Evolutionary conservation across 1,140 invertebrate genomes (phyloP).

Genomic region (Mya arenaria): DNA sequence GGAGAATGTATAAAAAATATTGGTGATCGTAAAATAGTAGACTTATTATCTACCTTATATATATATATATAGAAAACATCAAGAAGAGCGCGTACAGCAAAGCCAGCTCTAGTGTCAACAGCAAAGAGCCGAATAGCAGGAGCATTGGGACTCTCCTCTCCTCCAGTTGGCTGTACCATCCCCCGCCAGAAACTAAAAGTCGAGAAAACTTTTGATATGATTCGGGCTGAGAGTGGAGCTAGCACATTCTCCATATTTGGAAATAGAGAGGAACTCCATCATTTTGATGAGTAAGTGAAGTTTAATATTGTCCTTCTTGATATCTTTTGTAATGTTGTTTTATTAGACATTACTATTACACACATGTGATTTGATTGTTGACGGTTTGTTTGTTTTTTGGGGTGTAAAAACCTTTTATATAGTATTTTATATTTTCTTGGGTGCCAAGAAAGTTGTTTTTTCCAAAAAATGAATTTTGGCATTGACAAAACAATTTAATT

Average conservation of each 20-base stretch:
- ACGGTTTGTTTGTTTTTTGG: too few relatives aligned
- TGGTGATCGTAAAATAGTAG: too few relatives aligned
- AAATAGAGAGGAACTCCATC: constrained; percentile 84
- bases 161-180: constrained; percentile 75
- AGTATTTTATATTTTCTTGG: too few relatives aligned
- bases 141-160: constrained; percentile 79
- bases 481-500: too few relatives aligned
- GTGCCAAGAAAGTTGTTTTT: too few relatives aligned
- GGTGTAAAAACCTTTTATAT: too few relatives aligned
- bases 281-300: constrained; percentile 72
- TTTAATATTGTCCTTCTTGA: too few relatives aligned
- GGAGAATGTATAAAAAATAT: too few relatives aligned
- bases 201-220: constrained; percentile 50
- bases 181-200: constrained; percentile 78
- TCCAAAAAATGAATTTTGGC: too few relatives aligned
- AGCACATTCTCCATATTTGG: constrained; percentile 84
- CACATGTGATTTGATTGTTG: too few relatives aligned
- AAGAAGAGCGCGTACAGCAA: constrained; percentile 36
- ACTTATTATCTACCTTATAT: not conserved
- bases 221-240: constrained; percentile 67
- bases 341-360: too few relatives aligned
- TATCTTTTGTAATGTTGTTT: too few relatives aligned
- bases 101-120: constrained; percentile 61
- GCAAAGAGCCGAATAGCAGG: constrained; percentile 80
- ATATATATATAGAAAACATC: not conserved